Conservation (phyloP, 2,888 invertebrate species). For the Lasioglossum pauxillum region DNA sequence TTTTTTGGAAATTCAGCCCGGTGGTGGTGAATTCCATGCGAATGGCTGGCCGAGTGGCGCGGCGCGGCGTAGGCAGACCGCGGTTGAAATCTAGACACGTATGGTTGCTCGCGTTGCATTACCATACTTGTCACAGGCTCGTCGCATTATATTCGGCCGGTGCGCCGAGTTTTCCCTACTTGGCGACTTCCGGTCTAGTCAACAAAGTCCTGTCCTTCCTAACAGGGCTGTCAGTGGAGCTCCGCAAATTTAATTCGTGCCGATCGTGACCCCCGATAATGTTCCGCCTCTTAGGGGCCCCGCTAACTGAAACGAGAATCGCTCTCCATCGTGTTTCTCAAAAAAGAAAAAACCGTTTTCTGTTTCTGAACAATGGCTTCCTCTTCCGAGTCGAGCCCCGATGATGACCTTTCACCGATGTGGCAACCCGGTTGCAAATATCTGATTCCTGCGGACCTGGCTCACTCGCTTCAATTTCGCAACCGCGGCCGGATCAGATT, state of each 20-base stretch:
- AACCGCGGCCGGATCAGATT: background rate
- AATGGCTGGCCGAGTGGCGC: background rate
- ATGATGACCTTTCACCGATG: slow-evolving; percentile 14
- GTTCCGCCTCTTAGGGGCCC: slow-evolving; percentile 47
- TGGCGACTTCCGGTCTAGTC: slow-evolving; percentile 78
- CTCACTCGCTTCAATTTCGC: background rate
- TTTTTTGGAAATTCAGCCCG: slow-evolving; percentile 46
- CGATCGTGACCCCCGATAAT: slow-evolving; percentile 70
- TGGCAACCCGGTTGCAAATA: slow-evolving; percentile 1
- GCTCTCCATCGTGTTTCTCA: slow-evolving; percentile 15
- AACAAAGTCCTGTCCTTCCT: slow-evolving; percentile 57
- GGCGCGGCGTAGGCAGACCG: slow-evolving; percentile 13
- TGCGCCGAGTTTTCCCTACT: slow-evolving; percentile 76
- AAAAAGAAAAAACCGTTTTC: slow-evolving; percentile 39
- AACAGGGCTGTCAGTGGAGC: slow-evolving; percentile 56
- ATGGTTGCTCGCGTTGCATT: slow-evolving; percentile 68
- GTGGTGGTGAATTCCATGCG: background rate
- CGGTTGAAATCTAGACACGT: slow-evolving; percentile 76
- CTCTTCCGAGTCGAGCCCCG: background rate
- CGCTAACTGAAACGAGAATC: slow-evolving; percentile 29
- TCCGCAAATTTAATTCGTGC: slow-evolving; percentile 72
- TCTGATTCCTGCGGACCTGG: slow-evolving; percentile 5
- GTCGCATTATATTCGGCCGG: slow-evolving; percentile 73
- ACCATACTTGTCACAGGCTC: slow-evolving; percentile 71
- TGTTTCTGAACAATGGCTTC: slow-evolving; percentile 17